phyloP scores from a whole-genome alignment of 1,140 invertebrate genomes.

The Heliconius melpomene region DNA sequence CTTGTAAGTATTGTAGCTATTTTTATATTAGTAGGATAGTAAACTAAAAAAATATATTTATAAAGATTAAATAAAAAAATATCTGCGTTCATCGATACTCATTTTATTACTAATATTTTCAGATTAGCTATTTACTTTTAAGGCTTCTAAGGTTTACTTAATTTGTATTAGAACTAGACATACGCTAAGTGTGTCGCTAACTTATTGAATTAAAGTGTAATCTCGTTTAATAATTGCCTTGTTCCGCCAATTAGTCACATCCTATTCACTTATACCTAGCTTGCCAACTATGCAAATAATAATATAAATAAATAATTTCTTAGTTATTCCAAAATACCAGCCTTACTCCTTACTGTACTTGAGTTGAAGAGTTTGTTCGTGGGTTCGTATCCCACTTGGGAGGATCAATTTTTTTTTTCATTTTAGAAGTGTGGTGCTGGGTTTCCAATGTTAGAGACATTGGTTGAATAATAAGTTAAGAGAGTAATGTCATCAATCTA shows the following conservation, averaged over 20 bases:
- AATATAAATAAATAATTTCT: neutral
- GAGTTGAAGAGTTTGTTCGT: too few species aligned
- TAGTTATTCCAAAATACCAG: neutral
- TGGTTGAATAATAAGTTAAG: too few species aligned
- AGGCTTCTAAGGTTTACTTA: neutral
- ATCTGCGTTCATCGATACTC: neutral
- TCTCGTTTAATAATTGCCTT: slow-evolving; percentile 1
- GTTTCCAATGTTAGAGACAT: too few species aligned
- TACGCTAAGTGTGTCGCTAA: neutral
- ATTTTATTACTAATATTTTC: too few species aligned
- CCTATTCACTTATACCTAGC: neutral
- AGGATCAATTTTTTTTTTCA: too few species aligned
- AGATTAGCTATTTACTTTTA: neutral
- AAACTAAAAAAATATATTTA: too few species aligned
- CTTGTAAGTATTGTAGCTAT: slow-evolving; percentile 79
- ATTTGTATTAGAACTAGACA: neutral
- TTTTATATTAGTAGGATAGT: too few species aligned
- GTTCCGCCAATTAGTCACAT: neutral
- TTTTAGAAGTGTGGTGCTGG: too few species aligned
- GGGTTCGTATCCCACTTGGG: too few species aligned
- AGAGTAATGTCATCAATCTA: too few species aligned
- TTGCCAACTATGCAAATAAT: neutral
- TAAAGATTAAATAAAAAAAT: too few species aligned
- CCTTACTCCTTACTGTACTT: too few species aligned
- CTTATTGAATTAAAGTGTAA: slow-evolving; percentile 13